phyloP scores from a whole-genome alignment of 1,140 invertebrate genomes.

The Drosophila saltans region DNA sequence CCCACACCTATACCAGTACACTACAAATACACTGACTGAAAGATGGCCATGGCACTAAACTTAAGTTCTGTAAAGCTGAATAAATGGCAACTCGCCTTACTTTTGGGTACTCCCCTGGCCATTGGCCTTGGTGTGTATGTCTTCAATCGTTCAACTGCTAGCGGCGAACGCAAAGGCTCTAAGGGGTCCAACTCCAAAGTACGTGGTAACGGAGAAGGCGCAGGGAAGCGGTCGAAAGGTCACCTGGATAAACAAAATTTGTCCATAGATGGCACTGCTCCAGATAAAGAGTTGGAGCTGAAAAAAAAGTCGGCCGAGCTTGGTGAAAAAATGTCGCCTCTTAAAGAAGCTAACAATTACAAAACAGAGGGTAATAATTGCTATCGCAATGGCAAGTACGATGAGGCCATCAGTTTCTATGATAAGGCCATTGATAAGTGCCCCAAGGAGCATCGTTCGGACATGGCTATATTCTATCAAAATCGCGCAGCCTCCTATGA shows the following conservation, averaged over 20 bases:
- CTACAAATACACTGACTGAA: constrained; percentile 12
- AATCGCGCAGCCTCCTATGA: constrained; percentile 98
- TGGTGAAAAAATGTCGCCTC: constrained; percentile 84
- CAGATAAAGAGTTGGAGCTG: constrained; percentile 83
- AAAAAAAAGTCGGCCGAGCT: constrained; percentile 84
- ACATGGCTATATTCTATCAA: constrained; percentile 96
- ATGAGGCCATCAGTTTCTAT: constrained; percentile 94
- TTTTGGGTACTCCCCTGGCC: constrained; percentile 91
- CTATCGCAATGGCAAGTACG: constrained; percentile 93
- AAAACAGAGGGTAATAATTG: constrained; percentile 95
- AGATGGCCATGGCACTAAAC: constrained; percentile 66
- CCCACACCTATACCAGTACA: constrained; percentile 27
- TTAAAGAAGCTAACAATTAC: constrained; percentile 83
- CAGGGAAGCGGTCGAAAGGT: constrained; percentile 32
- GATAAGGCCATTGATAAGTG: constrained; percentile 94
- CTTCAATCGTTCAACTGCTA: constrained; percentile 85
- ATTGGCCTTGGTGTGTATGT: constrained; percentile 93
- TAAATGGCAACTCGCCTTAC: constrained; percentile 85
- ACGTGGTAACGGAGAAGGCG: constrained; percentile 4
- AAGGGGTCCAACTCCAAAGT: constrained; percentile 29
- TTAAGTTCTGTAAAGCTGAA: constrained; percentile 75
- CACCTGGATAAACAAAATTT: constrained; percentile 81
- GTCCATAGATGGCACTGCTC: constrained; percentile 84
- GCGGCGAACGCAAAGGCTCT: constrained; percentile 34
- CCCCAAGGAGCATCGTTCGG: constrained; percentile 88